phyloP scores from a whole-genome alignment of 2,113 vertebrate genomes.

The Holacanthus passer region DNA sequence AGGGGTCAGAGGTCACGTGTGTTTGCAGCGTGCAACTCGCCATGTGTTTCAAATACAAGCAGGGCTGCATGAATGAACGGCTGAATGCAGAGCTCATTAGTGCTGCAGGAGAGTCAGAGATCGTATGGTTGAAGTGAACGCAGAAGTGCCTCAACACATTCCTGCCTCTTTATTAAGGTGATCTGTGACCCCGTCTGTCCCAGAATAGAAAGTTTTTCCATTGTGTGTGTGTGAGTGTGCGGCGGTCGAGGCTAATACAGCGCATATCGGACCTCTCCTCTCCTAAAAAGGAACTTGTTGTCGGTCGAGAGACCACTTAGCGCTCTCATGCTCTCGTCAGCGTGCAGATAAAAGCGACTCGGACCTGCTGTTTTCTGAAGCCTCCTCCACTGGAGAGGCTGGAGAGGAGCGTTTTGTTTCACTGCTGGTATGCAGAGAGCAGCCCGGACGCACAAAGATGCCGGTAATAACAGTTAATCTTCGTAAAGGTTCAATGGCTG shows the following conservation, averaged over 20 bases:
- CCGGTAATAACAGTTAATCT: conserved; percentile 79
- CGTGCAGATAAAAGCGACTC: conserved; percentile 62
- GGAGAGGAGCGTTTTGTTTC: conserved; percentile 73
- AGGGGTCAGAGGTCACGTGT: conserved; percentile 60
- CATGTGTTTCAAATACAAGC: conserved; percentile 59
- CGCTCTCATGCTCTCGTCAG: conserved; percentile 62
- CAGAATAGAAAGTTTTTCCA: conserved; percentile 59
- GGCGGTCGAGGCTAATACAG: conserved; percentile 41
- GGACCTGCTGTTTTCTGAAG: conserved; percentile 69
- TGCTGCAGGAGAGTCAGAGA: conserved; percentile 56
- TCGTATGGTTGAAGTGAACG: conserved; percentile 47
- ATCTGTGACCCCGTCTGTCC: conserved; percentile 65
- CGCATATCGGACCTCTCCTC: conserved; percentile 54
- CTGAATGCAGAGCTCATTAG: conserved; percentile 68
- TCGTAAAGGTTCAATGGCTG: conserved; percentile 74
- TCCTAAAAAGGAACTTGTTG: conserved; percentile 61
- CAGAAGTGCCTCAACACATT: conserved; percentile 64
- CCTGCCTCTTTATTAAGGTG: conserved; percentile 71
- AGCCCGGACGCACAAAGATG: conserved; percentile 60
- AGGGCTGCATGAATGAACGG: conserved; percentile 19
- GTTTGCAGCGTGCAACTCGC: conserved; percentile 35
- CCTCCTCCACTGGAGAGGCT: conserved; percentile 77
- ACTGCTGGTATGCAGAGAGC: conserved; percentile 76
- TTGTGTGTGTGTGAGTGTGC: conserved; percentile 50
- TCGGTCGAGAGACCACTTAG: conserved; percentile 74